Conservation (phyloP, 2,113 vertebrate genomes). For the Axis porcinus region DNA sequence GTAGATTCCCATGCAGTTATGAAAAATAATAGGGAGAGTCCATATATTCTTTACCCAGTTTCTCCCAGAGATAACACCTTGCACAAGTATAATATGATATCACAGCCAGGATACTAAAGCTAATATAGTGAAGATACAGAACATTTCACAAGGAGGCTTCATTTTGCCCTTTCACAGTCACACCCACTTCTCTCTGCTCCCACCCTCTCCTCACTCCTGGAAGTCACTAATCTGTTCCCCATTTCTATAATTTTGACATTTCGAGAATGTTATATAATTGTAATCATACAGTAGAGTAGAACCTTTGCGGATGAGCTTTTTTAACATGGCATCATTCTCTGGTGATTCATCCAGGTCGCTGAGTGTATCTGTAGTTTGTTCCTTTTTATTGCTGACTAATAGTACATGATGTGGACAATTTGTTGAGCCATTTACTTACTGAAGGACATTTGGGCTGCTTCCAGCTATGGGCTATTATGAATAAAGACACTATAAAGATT, state of each 20-base stretch:
- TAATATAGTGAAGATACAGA: background rate
- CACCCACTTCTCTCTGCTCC: background rate
- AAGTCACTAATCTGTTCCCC: conserved; percentile 3
- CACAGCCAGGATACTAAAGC: background rate
- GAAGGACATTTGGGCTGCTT: background rate
- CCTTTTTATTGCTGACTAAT: background rate
- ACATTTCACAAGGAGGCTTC: background rate
- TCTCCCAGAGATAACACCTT: background rate
- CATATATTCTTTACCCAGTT: background rate
- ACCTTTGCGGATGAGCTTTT: background rate
- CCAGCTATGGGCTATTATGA: background rate
- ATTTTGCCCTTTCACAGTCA: background rate
- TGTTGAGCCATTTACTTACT: background rate
- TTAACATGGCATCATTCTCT: background rate
- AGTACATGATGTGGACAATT: background rate
- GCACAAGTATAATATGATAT: background rate
- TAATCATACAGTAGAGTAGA: background rate
- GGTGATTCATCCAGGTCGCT: background rate
- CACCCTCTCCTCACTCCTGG: background rate
- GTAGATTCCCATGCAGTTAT: background rate
- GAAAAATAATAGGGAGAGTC: background rate
- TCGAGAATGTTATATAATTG: background rate
- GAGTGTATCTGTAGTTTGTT: background rate
- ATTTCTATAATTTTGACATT: conserved; percentile 20
- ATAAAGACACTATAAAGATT: background rate